phyloP scores from a whole-genome alignment of 2,888 invertebrate species.

The Ctenicera cuprea region DNA sequence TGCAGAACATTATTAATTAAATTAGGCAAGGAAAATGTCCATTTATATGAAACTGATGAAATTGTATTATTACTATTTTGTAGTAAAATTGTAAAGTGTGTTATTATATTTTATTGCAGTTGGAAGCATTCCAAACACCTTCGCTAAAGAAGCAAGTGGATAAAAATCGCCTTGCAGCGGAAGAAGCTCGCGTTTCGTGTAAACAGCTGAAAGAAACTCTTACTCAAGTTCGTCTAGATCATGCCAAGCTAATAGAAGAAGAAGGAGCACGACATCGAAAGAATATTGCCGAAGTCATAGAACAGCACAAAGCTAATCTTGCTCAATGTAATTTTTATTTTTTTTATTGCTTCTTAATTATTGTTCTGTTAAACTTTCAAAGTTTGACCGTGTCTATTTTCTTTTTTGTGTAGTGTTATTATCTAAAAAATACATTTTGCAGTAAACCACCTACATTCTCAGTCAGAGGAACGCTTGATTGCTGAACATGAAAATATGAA shows the following conservation, averaged over 20 bases:
- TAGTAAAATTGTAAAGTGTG: no score
- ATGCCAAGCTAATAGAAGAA: slow-evolving; percentile 67
- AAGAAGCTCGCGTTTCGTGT: slow-evolving; percentile 69
- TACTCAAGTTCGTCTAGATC: slow-evolving; percentile 68
- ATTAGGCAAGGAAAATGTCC: no score
- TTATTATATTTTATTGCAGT: slow-evolving; percentile 66
- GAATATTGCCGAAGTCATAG: slow-evolving; percentile 65
- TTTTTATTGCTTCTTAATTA: no score
- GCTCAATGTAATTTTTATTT: slow-evolving; percentile 63
- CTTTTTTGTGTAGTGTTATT: no score
- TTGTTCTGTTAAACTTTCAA: no score
- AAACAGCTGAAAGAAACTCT: slow-evolving; percentile 73
- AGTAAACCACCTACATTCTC: slow-evolving; percentile 69
- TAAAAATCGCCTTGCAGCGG: slow-evolving; percentile 72
- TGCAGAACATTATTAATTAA: no score
- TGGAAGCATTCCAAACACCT: slow-evolving; percentile 79
- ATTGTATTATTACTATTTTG: no score
- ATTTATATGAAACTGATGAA: no score
- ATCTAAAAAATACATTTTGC: slow-evolving; percentile 53
- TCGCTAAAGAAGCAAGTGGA: slow-evolving; percentile 73
- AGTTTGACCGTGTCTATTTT: no score
- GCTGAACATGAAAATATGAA: slow-evolving; percentile 62
- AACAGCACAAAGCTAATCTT: slow-evolving; percentile 64
- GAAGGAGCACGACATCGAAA: slow-evolving; percentile 65
- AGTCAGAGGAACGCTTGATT: slow-evolving; percentile 64